Evolutionary conservation across 1,140 invertebrate genomes (phyloP), one percentile per base, ranked within the genome.

Genomic region (Polypedilum pembai): DNA sequence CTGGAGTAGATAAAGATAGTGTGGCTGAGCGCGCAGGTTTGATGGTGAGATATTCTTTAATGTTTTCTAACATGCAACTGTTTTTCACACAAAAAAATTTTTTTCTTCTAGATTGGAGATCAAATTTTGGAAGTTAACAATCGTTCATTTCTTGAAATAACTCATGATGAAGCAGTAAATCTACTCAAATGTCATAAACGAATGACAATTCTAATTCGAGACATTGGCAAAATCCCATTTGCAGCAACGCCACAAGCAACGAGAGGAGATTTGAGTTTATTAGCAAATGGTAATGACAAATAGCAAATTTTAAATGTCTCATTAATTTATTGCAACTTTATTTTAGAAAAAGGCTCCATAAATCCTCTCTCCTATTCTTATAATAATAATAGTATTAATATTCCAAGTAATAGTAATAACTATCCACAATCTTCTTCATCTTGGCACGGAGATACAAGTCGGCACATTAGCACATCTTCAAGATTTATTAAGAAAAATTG

Each of bases 111-210:
- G 93, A 89, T 94, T 66, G 95, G 95, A 15, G 95, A 97, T 84
- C 94, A 97, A 83, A 96, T 97, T 77, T 84, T 97, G 73, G 92
- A 95, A 80, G 94, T 97, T 56, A 98, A 97, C 79, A 92, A 92
- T 41, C 90, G 93, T 80, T 94, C 90, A 76, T 96, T 97, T 83
- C 88, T 94, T 77, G 92, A 94, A 79, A 92, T 96, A 75, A 94
- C 92, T 2, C 95, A 97, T 83, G 92, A 94, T 80, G 94, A 96
- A 79, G 95, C 95, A 12, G 94, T 97, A n/a, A 89, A 90, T 76
- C 90, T 92, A 81, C 86, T 97, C 63, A 95, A 95, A 83, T 92
- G 90, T 76, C 92, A 93, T 80, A 93, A 93, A 77, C 86, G 92
- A 75, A 94, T 96, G 90, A 92, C 91, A 10, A 83, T 96, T 77